Evolutionary conservation across 2,797 vertebrate genomes (phyloP).

Genomic region (Anguilla obscura): DNA sequence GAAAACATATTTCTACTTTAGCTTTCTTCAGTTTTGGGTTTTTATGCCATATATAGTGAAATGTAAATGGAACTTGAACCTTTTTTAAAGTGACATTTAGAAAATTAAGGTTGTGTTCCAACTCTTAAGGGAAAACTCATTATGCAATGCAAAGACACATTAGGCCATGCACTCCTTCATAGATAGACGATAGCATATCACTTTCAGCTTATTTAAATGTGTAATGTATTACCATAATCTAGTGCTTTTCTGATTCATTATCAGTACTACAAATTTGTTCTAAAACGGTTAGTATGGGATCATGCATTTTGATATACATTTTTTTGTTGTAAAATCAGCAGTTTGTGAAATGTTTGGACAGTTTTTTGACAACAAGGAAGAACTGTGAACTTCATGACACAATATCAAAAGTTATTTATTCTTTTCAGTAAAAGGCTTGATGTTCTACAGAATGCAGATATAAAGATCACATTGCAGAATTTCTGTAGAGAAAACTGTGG

Average conservation of each 20-base stretch:
- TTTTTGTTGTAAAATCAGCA: background rate
- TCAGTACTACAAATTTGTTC: background rate
- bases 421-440: no score
- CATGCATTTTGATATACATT: background rate
- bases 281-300: background rate
- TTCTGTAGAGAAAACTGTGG: background rate
- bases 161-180: background rate
- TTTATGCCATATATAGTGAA: background rate
- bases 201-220: background rate
- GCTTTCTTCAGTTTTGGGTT: background rate
- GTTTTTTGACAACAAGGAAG: background rate
- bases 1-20: background rate
- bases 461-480: background rate
- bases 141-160: background rate
- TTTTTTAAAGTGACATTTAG: background rate
- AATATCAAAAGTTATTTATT: background rate
- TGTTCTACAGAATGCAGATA: background rate
- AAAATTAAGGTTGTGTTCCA: background rate
- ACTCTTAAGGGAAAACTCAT: background rate
- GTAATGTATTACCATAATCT: background rate
- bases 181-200: background rate
- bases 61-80: background rate
- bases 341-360: background rate
- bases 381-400: background rate
- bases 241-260: background rate